Evolutionary conservation across 1,140 invertebrate genomes (phyloP).

Genomic region (Dinoponera quadriceps): DNA sequence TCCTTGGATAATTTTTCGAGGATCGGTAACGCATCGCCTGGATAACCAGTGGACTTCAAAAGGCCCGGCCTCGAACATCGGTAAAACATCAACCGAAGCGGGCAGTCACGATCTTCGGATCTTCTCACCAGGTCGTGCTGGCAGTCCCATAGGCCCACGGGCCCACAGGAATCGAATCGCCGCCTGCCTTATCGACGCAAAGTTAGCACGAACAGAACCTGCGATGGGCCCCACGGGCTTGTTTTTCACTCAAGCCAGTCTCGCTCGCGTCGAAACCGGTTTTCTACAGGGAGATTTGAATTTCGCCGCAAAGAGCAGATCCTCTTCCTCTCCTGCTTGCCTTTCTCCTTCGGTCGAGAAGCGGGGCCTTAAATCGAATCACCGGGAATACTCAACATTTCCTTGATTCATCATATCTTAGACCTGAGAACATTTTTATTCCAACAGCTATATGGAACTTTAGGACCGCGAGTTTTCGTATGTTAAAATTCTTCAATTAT

Average conservation of each 20-base stretch:
- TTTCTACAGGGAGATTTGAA: slow-evolving; percentile 72
- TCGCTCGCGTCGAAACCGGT: slow-evolving; percentile 66
- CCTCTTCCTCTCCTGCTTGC: slow-evolving; percentile 63
- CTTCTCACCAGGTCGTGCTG: slow-evolving; percentile 70
- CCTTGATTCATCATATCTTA: neutral
- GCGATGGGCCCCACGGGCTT: slow-evolving; percentile 6
- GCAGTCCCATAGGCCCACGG: slow-evolving; percentile 17
- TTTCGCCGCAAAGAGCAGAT: slow-evolving; percentile 70
- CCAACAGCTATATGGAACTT: slow-evolving; percentile 3
- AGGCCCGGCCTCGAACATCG: slow-evolving; percentile 53
- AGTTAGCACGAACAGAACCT: slow-evolving; percentile 64
- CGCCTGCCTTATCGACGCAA: slow-evolving; percentile 76
- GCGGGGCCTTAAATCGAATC: slow-evolving; percentile 52
- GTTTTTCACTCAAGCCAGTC: slow-evolving; percentile 16
- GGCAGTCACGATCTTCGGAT: slow-evolving; percentile 7
- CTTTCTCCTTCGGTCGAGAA: slow-evolving; percentile 55
- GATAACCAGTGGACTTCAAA: neutral
- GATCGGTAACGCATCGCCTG: slow-evolving; percentile 55
- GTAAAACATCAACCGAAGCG: slow-evolving; percentile 57
- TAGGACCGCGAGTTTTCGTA: neutral
- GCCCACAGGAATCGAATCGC: neutral
- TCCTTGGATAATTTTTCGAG: neutral
- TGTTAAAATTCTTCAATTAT: neutral
- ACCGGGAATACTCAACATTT: slow-evolving; percentile 49
- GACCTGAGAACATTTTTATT: neutral